Percentiles rank a stretch among this genome's conserved stretches.
Conservation (phyloP, 2,888 invertebrate genomes). For the Drosophila cyrtoloma region DNA sequence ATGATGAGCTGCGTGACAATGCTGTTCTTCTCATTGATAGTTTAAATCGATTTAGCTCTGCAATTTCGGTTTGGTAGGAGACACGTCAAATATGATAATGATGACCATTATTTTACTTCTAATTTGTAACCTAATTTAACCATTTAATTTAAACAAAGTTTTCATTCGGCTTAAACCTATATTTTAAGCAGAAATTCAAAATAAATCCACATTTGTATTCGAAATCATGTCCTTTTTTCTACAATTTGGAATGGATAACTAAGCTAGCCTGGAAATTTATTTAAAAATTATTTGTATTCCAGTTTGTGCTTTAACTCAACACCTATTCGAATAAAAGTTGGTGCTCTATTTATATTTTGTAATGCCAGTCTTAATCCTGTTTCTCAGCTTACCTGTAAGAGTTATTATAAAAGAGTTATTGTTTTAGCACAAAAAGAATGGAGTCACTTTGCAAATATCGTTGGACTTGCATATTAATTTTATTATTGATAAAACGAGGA, state of each 20-base stretch:
- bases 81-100: neutral
- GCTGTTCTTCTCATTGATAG: conserved; percentile 1
- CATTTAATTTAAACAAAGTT: neutral
- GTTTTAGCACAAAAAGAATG: neutral
- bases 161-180: neutral
- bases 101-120: neutral
- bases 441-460: neutral
- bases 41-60: neutral
- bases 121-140: neutral
- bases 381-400: neutral
- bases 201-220: neutral
- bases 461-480: conserved; percentile 13
- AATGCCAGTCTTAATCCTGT: neutral
- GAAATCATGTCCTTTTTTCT: neutral
- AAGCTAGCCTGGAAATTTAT: neutral
- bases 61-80: neutral
- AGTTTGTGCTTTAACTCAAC: neutral
- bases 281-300: neutral
- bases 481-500: neutral
- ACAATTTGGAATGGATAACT: neutral
- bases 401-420: neutral
- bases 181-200: neutral
- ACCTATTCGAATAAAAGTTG: neutral
- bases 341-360: neutral
- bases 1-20: conserved; percentile 3